Evolutionary conservation across 2,797 vertebrate genomes (phyloP).

Genomic region (Hydrolagus colliei): DNA sequence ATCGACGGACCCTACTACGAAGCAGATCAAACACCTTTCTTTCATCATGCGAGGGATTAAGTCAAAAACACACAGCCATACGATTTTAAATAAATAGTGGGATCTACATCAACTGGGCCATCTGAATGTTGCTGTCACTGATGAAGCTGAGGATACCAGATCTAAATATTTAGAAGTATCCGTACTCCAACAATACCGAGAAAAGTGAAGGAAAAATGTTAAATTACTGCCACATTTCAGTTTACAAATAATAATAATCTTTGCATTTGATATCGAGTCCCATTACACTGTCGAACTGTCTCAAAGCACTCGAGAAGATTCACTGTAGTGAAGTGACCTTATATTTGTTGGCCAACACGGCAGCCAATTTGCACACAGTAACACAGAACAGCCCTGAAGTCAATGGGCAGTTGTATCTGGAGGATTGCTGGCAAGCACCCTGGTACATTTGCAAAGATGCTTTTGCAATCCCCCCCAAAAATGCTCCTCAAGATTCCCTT

Average conservation of each 20-base stretch:
- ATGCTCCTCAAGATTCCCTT: too few relatives aligned
- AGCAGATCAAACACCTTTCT: not conserved
- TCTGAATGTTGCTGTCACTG: not conserved
- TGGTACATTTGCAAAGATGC: too few relatives aligned
- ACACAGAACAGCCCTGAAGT: too few relatives aligned
- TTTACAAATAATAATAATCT: not conserved
- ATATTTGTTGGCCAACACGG: too few relatives aligned
- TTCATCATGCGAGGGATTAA: not conserved
- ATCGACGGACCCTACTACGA: not conserved
- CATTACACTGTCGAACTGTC: too few relatives aligned
- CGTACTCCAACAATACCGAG: not conserved
- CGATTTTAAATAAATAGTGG: slow-evolving; percentile 10
- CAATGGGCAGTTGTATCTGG: too few relatives aligned
- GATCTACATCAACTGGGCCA: not conserved
- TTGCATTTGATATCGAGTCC: not conserved
- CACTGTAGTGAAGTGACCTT: too few relatives aligned
- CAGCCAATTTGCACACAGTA: too few relatives aligned
- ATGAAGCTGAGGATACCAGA: slow-evolving; percentile 21
- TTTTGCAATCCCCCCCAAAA: too few relatives aligned
- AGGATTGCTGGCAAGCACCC: too few relatives aligned
- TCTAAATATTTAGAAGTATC: not conserved
- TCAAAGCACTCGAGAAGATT: too few relatives aligned
- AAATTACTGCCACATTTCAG: not conserved
- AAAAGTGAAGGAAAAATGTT: not conserved
- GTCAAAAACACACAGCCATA: not conserved